Conservation (phyloP, 2,797 vertebrate genomes). For the Prunella strophiata region DNA sequence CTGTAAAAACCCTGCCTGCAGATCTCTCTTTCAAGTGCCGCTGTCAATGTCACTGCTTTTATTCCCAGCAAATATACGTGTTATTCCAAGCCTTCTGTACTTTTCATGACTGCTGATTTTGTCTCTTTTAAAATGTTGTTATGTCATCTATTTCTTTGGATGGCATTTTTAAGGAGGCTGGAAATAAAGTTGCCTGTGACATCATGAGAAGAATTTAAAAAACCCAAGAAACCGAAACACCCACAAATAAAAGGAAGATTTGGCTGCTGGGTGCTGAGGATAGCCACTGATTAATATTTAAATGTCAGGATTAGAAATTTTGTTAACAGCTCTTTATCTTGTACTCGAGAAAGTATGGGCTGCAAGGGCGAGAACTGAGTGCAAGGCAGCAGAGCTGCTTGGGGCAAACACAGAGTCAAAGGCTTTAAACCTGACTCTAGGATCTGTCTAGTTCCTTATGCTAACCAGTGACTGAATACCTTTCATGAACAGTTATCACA, state of each 20-base stretch:
- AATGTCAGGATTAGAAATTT: neutral
- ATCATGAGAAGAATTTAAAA: neutral
- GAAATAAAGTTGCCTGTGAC: neutral
- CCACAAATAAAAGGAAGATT: neutral
- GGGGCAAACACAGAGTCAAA: fast-evolving
- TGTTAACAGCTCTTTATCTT: neutral
- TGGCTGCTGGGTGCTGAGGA: neutral
- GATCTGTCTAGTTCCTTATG: neutral
- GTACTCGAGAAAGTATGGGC: neutral
- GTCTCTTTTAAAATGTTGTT: neutral
- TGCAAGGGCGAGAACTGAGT: neutral
- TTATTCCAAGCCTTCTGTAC: neutral
- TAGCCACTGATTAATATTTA: neutral
- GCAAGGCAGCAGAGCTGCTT: neutral
- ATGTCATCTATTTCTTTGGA: neutral
- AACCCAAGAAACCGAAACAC: fast-evolving
- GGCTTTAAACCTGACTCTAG: neutral
- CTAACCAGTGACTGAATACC: neutral
- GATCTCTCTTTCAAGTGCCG: neutral
- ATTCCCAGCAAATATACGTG: neutral
- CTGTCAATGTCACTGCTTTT: neutral
- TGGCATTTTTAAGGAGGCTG: neutral
- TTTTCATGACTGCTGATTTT: conserved; percentile 9
- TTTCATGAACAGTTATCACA: neutral
- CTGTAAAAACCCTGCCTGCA: neutral